Evolutionary conservation across 2,113 vertebrate species (phyloP).

Genomic region (Tachuris rubrigastra): DNA sequence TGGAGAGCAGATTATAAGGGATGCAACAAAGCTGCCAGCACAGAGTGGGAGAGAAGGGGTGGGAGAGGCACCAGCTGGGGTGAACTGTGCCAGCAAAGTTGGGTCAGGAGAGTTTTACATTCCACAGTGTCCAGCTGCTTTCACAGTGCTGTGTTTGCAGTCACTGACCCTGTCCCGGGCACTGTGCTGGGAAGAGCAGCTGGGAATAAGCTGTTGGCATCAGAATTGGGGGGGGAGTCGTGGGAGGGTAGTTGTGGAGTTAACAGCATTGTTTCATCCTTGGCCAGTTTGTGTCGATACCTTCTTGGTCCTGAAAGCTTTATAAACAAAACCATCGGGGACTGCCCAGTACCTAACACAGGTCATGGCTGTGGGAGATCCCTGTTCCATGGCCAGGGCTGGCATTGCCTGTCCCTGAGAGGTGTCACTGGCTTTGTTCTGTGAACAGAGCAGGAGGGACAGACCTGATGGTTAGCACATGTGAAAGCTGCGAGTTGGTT

Average conservation of each 20-base stretch:
- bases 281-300: accelerated
- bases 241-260: background rate
- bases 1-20: background rate
- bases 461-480: background rate
- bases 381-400: background rate
- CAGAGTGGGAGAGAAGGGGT: background rate
- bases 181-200: background rate
- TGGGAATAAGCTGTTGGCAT: background rate
- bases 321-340: background rate
- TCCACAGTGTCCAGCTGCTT: background rate
- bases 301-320: background rate
- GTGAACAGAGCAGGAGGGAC: background rate
- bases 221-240: background rate
- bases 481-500: background rate
- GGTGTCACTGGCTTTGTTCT: background rate
- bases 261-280: background rate
- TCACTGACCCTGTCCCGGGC: background rate
- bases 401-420: background rate
- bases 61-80: background rate
- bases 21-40: background rate
- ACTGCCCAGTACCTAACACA: no score
- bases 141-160: background rate
- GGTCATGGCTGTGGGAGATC: background rate
- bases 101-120: background rate
- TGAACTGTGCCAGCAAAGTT: background rate